Evolutionary conservation across 2,113 vertebrate species (phyloP), one percentile per base, ranked within the genome.

Genomic region (Ammospiza caudacuta): DNA sequence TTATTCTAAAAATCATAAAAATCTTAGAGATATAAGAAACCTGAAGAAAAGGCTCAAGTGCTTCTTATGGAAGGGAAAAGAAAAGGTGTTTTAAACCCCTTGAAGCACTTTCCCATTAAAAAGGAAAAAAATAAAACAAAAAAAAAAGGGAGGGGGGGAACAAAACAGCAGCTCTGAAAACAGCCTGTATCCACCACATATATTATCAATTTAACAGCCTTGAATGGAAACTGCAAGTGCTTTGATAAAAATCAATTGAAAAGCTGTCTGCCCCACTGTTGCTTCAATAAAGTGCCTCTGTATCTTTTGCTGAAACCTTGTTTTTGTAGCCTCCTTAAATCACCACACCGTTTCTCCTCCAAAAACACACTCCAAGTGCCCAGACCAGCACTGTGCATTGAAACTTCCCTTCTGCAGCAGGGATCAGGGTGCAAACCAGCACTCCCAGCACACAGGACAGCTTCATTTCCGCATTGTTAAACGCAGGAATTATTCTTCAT

Each of bases 191-290:
- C 62, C 83, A 90, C 90, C 86, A 61, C 84, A 93, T 93, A 95
- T 89, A 93, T 92, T 78, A 95, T 78, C 83, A 81, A 22, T 96
- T 95, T 95, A 95, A 94, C 73, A 89, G 62, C 94, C 80, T 58
- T 79, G 88, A 92, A 95, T 94, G 93, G 92, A 92, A 96, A 87
- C 92, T 94, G 88, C 83, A 75, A 96, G 95, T 43, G 92, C 80
- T 95, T 82, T 93, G 93, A 96, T 94, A 96, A 96, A 95, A 96
- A 96, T 95, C 88, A 94, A 95, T 94, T 84, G 94, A 86, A 90
- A 92, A 96, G 84, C 92, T 93, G 91, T 80, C 94, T 96, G 90
- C 89, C 81, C 90, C 49, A 19, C 83, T 81, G 54, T 52, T 87
- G 80, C 92, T 82, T 95, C 94, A 90, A 79, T 90, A 92, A 96